phyloP scores from a whole-genome alignment of 2,797 vertebrate genomes.

The Tolypeutes matacus region DNA sequence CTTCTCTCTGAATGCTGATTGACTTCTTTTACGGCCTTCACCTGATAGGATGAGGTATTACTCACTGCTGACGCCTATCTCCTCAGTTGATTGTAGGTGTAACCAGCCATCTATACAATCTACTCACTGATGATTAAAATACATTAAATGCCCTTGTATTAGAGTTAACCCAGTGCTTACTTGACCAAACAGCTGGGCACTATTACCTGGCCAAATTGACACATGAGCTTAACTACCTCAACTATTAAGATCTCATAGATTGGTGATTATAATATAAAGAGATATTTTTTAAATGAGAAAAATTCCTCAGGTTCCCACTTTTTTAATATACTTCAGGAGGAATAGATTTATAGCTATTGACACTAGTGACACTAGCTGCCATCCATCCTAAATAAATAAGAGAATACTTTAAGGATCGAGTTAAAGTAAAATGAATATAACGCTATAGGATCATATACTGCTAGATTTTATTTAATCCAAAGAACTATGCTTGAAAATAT shows the following conservation, averaged over 20 bases:
- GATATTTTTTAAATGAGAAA: not conserved
- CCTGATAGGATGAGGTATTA: no score
- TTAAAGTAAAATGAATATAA: not conserved
- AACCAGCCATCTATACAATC: no score
- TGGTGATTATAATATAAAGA: not conserved
- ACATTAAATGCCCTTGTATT: no score
- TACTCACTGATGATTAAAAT: no score
- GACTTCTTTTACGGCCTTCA: no score
- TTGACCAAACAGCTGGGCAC: no score
- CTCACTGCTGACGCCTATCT: no score
- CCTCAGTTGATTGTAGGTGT: no score
- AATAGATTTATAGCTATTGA: not conserved
- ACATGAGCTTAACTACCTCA: no score
- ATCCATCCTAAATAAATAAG: not conserved
- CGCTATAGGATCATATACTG: not conserved
- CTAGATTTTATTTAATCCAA: slow-evolving; percentile 18
- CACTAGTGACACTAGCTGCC: not conserved
- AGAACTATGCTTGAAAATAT: not conserved
- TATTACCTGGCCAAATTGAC: no score
- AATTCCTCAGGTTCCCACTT: not conserved
- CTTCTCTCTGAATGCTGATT: no score
- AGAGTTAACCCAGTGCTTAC: no score
- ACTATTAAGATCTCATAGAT: not conserved
- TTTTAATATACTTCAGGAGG: not conserved
- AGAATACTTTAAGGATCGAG: not conserved